phyloP scores from a whole-genome alignment of 2,113 vertebrate species.

The Butorides virescens region DNA sequence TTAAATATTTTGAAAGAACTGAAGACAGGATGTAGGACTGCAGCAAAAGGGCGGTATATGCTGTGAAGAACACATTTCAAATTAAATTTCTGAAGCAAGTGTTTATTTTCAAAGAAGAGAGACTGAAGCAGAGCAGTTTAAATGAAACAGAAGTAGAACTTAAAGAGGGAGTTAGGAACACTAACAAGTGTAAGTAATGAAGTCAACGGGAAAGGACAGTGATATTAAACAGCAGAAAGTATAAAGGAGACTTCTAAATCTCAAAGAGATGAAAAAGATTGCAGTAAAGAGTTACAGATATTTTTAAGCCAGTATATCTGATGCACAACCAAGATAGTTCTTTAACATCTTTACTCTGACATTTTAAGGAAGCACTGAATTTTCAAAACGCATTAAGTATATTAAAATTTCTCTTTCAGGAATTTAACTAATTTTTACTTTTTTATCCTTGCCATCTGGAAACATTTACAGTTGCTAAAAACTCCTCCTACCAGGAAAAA shows the following conservation, averaged over 20 bases:
- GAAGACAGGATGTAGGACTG: background rate
- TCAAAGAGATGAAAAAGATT: background rate
- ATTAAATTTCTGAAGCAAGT: background rate
- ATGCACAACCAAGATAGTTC: background rate
- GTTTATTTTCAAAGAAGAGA: background rate
- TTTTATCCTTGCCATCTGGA: conserved; percentile 15
- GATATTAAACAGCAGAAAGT: background rate
- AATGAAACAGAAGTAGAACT: background rate
- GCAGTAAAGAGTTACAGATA: background rate
- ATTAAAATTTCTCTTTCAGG: too few relatives aligned
- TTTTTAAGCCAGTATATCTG: background rate
- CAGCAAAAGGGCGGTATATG: background rate
- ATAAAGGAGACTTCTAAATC: background rate
- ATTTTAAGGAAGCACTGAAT: background rate
- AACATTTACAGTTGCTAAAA: background rate
- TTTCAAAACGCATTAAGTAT: background rate
- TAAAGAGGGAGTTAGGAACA: background rate
- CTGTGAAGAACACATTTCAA: background rate
- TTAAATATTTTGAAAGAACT: conserved; percentile 34
- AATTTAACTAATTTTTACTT: background rate
- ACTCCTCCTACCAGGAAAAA: background rate
- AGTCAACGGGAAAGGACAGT: background rate
- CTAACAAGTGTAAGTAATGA: background rate
- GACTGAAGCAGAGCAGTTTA: background rate
- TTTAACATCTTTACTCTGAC: background rate